Evolutionary conservation across 2,888 invertebrate genomes (phyloP).

Genomic region (Hoplodrina ambigua): DNA sequence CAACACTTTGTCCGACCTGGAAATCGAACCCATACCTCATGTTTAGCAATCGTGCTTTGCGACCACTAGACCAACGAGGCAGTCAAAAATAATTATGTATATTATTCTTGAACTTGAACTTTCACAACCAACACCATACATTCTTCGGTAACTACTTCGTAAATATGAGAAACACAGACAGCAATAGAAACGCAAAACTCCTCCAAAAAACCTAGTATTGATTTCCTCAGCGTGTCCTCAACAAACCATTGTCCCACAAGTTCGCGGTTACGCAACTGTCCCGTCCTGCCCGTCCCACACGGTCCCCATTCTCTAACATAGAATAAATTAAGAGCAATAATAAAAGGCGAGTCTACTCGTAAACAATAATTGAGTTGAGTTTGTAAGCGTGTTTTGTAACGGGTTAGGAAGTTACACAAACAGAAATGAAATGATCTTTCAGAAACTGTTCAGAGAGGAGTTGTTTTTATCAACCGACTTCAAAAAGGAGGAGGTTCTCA

Average conservation of each 20-base stretch:
- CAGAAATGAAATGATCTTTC: constrained; percentile 18
- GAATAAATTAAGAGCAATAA: constrained; percentile 70
- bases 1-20: no score
- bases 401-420: constrained; percentile 47
- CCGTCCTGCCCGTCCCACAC: constrained; percentile 46
- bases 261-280: constrained; percentile 65
- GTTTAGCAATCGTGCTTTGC: no score
- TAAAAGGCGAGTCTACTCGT: constrained; percentile 61
- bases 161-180: neutral
- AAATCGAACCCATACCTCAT: no score
- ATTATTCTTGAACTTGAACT: neutral
- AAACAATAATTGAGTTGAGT: constrained; percentile 66
- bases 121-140: neutral
- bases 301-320: constrained; percentile 48
- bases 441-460: constrained; percentile 9
- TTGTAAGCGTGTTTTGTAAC: constrained; percentile 41
- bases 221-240: constrained; percentile 58
- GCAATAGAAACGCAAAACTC: constrained; percentile 6
- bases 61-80: no score
- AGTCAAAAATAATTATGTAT: neutral
- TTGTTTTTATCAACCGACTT: neutral
- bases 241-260: constrained; percentile 61
- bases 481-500: no score
- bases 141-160: no score
- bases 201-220: constrained; percentile 51